These are phyloP conservation scores for Athene noctua DNA, from an alignment of 2,113 vertebrate species.

Conservation along the genomic window DNA sequence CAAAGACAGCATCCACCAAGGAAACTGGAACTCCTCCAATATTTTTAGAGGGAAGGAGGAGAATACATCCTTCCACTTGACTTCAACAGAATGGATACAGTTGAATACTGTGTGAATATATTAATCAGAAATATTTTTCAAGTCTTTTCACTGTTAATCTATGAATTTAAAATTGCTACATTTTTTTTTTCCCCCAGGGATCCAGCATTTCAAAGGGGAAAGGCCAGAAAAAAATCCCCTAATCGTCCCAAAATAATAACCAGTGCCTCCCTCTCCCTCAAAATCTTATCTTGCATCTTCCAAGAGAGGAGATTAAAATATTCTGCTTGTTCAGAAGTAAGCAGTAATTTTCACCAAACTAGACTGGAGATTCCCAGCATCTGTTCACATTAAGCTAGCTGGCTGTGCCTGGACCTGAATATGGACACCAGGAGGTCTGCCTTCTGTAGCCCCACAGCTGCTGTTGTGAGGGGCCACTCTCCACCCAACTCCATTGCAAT, in stretches of 20 bases:
- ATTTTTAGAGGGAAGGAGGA: slow-evolving; percentile 22
- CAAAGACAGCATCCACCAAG: background rate
- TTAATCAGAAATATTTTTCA: slow-evolving; percentile 9
- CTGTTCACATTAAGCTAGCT: background rate
- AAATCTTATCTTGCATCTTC: background rate
- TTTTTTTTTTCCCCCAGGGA: accelerated
- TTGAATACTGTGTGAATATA: background rate
- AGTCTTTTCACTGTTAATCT: background rate
- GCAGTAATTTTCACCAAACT: background rate
- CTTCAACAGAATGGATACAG: slow-evolving; percentile 8
- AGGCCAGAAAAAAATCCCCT: background rate
- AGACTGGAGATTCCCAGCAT: background rate
- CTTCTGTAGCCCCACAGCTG: background rate
- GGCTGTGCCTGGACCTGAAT: background rate
- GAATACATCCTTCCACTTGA: background rate
- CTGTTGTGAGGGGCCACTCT: background rate
- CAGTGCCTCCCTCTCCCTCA: background rate
- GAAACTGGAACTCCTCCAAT: slow-evolving; percentile 5
- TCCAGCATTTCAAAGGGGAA: background rate
- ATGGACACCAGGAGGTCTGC: background rate
- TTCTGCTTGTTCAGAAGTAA: background rate
- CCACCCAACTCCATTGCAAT: background rate
- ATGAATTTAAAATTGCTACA: background rate
- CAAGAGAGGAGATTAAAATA: background rate
- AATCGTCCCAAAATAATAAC: background rate